Conservation (phyloP, 2,113 vertebrate genomes). For the Apeltes quadracus region DNA sequence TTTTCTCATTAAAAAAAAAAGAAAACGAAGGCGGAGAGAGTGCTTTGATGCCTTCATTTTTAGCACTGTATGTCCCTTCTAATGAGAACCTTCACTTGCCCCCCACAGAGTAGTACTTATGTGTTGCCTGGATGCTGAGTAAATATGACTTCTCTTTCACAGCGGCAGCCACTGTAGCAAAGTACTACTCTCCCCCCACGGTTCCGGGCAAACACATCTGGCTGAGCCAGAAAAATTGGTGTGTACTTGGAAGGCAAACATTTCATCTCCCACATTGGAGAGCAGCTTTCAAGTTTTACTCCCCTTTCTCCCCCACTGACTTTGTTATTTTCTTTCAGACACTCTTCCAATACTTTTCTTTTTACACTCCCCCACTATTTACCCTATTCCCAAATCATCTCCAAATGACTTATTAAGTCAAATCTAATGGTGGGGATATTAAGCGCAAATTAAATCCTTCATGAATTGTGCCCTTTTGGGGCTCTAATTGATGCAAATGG, state of each 20-base stretch:
- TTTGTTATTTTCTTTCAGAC: neutral
- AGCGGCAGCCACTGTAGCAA: conserved; percentile 16
- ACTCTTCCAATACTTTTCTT: neutral
- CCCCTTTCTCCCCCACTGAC: conserved; percentile 2
- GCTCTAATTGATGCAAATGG: conserved; percentile 53
- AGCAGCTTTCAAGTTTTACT: conserved; percentile 17
- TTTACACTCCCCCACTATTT: neutral
- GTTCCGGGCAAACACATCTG: conserved; percentile 29
- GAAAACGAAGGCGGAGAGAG: neutral
- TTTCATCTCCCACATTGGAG: conserved; percentile 18
- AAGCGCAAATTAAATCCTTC: conserved; percentile 29
- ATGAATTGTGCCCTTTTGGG: conserved; percentile 20
- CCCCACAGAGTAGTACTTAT: conserved; percentile 7
- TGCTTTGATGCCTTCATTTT: conserved; percentile 15
- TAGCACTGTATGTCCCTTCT: conserved; percentile 3
- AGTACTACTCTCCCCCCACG: neutral
- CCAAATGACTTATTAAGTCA: conserved; percentile 18
- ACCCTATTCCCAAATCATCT: conserved; percentile 8
- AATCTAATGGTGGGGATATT: conserved; percentile 20
- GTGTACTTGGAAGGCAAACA: conserved; percentile 24
- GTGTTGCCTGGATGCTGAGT: conserved; percentile 27
- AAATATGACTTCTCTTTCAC: conserved; percentile 42
- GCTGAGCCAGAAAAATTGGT: neutral
- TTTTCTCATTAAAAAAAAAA: neutral
- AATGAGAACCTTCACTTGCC: conserved; percentile 38